phyloP scores from a whole-genome alignment of 2,888 invertebrate species.

The Cristatella mucedo region DNA sequence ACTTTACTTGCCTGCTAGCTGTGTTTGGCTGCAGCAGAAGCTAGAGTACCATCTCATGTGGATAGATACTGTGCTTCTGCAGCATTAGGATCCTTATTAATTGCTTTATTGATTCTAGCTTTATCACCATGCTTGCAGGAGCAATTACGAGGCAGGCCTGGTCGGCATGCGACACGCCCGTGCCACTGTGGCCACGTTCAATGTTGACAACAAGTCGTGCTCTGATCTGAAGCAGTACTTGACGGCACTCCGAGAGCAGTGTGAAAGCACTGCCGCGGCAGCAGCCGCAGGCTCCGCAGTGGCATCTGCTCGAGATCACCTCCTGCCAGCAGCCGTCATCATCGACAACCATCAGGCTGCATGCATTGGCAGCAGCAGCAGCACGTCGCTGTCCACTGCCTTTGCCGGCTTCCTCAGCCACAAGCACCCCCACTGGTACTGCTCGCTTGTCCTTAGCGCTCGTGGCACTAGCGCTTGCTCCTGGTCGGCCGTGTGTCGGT shows the following conservation, averaged over 20 bases:
- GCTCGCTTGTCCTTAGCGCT: slow-evolving; percentile 17
- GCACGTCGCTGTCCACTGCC: slow-evolving; percentile 75
- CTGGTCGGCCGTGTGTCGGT: neutral
- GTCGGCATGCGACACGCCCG: too few species aligned
- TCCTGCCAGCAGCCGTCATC: slow-evolving; percentile 80
- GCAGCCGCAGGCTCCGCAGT: too few species aligned
- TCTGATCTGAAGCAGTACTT: slow-evolving; percentile 83
- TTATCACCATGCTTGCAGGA: too few species aligned
- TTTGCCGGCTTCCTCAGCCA: slow-evolving; percentile 57
- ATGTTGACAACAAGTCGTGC: slow-evolving; percentile 82
- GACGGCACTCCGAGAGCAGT: slow-evolving; percentile 78
- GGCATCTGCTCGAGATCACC: too few species aligned
- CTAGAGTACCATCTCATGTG: too few species aligned
- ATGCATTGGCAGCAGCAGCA: too few species aligned
- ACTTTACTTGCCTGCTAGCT: too few species aligned
- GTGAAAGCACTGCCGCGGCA: slow-evolving; percentile 47
- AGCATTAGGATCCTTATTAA: too few species aligned
- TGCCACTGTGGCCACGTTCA: slow-evolving; percentile 83
- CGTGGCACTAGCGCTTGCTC: neutral
- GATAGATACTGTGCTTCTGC: too few species aligned
- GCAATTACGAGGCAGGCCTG: too few species aligned
- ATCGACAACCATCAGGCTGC: slow-evolving; percentile 76
- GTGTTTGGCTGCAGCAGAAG: too few species aligned
- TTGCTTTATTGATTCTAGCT: too few species aligned
- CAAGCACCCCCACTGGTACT: slow-evolving; percentile 51